Conservation (phyloP, 2,113 vertebrate genomes). For the Potamarius usumacintae region DNA sequence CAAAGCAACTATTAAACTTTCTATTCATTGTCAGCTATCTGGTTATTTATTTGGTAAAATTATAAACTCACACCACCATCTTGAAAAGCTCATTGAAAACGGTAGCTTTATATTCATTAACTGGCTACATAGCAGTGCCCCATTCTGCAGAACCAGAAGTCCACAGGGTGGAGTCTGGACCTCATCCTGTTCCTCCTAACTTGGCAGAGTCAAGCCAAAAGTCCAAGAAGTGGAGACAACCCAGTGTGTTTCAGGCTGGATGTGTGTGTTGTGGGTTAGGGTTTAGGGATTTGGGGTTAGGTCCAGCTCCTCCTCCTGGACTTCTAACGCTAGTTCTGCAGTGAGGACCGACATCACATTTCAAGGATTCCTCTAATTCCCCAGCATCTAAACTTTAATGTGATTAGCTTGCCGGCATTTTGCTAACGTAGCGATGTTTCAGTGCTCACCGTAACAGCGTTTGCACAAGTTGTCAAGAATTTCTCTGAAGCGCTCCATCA, state of each 20-base stretch:
- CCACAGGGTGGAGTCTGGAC: background rate
- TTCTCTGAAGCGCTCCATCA: slow-evolving; percentile 87
- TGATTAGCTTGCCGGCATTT: background rate
- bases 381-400: background rate
- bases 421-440: background rate
- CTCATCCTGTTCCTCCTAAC: background rate
- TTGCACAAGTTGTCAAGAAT: slow-evolving; percentile 92
- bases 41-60: background rate
- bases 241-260: background rate
- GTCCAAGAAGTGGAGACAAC: background rate
- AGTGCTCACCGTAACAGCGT: slow-evolving; percentile 85
- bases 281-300: background rate
- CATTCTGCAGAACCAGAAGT: background rate
- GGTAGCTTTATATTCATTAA: background rate
- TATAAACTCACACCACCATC: background rate
- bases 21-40: too few species aligned
- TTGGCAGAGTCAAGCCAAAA: background rate
- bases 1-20: too few species aligned
- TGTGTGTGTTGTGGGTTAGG: background rate
- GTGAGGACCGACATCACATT: background rate
- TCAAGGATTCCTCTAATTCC: background rate
- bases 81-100: background rate
- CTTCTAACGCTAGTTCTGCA: background rate
- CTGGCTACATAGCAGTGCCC: background rate
- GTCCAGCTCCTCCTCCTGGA: background rate